These are phyloP conservation scores for Myiotriccus ornatus DNA, from an alignment of 2,797 vertebrate species.

Conservation along the genomic window DNA sequence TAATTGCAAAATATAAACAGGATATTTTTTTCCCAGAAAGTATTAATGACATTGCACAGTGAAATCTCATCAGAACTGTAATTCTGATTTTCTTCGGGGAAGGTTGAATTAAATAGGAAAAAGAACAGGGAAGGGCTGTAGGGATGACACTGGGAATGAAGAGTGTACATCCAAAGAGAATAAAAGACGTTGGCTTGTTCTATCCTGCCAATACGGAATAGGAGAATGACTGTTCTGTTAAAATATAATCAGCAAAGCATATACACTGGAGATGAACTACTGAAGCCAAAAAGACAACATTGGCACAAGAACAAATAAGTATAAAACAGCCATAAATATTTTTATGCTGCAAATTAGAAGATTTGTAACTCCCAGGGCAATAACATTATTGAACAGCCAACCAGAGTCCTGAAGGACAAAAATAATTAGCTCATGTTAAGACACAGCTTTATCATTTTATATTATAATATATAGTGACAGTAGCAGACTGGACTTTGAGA, in stretches of 20 bases:
- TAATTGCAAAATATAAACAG: not conserved
- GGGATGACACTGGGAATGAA: not conserved
- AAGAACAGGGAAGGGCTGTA: not conserved
- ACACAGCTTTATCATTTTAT: conserved; percentile 54
- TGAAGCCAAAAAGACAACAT: conserved; percentile 52
- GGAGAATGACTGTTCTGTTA: not conserved
- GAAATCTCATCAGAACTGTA: not conserved
- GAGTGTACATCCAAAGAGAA: not conserved
- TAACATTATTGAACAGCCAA: conserved; percentile 55
- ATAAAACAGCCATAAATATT: conserved; percentile 50
- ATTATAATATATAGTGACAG: conserved; percentile 54
- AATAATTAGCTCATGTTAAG: conserved; percentile 63
- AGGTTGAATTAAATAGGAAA: not conserved
- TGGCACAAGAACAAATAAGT: conserved; percentile 47
- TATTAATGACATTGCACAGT: not conserved
- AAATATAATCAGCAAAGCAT: not conserved
- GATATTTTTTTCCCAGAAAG: not conserved
- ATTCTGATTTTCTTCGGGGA: not conserved
- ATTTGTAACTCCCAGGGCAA: conserved; percentile 58
- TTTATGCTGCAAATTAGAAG: conserved; percentile 51
- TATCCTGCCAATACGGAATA: not conserved
- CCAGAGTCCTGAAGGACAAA: conserved; percentile 62
- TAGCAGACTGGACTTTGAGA: not conserved
- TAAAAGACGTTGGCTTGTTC: not conserved
- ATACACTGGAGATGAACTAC: conserved; percentile 27